phyloP scores from a whole-genome alignment of 2,797 vertebrate genomes.

The Gymnocypris eckloni region DNA sequence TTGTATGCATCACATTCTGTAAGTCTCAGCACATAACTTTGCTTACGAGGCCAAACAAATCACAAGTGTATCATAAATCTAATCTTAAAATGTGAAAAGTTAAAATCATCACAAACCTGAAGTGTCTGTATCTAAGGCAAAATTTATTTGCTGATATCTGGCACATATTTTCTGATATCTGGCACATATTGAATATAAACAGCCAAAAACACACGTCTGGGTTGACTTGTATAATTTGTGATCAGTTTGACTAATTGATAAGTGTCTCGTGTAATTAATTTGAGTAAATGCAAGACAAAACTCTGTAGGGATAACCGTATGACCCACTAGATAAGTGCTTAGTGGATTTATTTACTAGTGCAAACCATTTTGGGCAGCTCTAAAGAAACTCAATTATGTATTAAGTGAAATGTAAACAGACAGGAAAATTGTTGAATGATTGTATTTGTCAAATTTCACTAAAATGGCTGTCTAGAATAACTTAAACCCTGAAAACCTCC shows the following conservation, averaged over 20 bases:
- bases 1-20: not conserved
- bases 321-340: not conserved
- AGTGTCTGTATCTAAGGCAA: not conserved
- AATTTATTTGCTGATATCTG: not conserved
- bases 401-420: not conserved
- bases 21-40: not conserved
- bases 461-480: not conserved
- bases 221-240: not conserved
- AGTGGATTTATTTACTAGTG: not conserved
- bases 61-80: not conserved
- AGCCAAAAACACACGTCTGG: no score
- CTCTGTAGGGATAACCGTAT: not conserved
- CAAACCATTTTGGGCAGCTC: not conserved
- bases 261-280: not conserved
- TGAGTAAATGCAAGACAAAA: not conserved
- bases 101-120: not conserved
- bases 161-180: not conserved
- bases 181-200: not conserved
- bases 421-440: not conserved
- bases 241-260: not conserved
- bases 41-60: not conserved
- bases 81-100: not conserved
- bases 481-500: not conserved
- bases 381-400: not conserved
- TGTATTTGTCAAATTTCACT: not conserved